Base-by-base conservation (phyloP, 2,797 vertebrate species). In the Uromys caudimaculatus region DNA sequence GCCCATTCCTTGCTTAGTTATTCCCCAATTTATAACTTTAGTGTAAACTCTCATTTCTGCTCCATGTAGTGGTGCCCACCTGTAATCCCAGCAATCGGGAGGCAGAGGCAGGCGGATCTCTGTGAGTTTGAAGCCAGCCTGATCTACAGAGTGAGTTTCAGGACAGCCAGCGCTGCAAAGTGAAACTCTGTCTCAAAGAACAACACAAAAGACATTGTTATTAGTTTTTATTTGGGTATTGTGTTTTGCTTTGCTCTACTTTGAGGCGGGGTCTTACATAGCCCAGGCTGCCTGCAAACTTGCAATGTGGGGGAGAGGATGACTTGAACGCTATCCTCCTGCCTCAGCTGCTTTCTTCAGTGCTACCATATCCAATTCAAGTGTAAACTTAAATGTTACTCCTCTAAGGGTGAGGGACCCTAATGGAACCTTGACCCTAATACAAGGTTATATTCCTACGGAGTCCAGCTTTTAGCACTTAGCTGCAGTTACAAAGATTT, bases 381-480 rank as follows among this genome's bases (percentile, higher is more conserved):
- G 44, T 83, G 16, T 83, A 86, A 73, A n/a, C 38, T 81, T 88
- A 71, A 84, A 19, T 88, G 29, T 84, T 44, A 91, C 47, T 89
- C 91, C 83, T n/a, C 93, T 16, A 78, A 60, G 32, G 75, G 85
- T 87, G n/a, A 85, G 35, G 44, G 44, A 23, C 90, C 84, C 81
- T 93, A 47, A 35, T 24, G 24, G 17, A 67, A 32, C 50, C 82
- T 29, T 52, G 69, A 93, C 52, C 29, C 10, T 23, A 47, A 73
- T 62, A 32, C 29, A 78, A 82, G 41, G 58, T 62, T 17, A 47
- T 38, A 54, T 73, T 83, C 50, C 60, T 69, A 69, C 38, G 50
- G 23, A 29, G 71, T 81, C 96, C 62, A 32, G 56, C 41, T 86
- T 89, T 87, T 50, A 95, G 56, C 44, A 6, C 76, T 82, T 73